These are phyloP conservation scores for Chrysopa pallens DNA, from an alignment of 1,140 invertebrate genomes.

Conservation along the genomic window DNA sequence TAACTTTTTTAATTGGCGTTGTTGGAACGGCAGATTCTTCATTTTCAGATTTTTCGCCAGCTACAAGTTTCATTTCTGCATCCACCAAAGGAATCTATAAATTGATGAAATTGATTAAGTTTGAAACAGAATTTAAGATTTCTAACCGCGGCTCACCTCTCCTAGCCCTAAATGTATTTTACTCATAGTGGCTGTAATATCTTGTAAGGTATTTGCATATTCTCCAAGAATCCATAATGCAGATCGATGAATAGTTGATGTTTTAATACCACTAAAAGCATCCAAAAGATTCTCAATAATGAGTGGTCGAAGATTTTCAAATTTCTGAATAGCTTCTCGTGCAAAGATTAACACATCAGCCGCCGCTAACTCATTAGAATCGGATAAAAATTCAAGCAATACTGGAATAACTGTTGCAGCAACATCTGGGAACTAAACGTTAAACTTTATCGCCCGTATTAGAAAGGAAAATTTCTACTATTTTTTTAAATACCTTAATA, in stretches of 20 bases:
- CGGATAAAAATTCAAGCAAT: conserved; percentile 88
- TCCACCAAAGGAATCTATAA: conserved; percentile 56
- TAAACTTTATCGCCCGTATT: conserved; percentile 5
- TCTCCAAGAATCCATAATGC: conserved; percentile 98
- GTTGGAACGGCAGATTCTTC: conserved; percentile 18
- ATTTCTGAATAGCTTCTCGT: conserved; percentile 85
- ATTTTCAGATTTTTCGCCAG: conserved; percentile 40
- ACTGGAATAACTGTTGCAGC: conserved; percentile 86
- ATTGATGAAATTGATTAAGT: too few species aligned
- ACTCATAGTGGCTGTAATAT: conserved; percentile 65
- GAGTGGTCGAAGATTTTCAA: conserved; percentile 58
- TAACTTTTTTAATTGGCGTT: conserved; percentile 50
- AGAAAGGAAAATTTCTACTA: conserved; percentile 2
- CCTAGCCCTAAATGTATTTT: conserved; percentile 61
- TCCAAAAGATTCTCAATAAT: conserved; percentile 74
- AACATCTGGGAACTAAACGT: conserved; percentile 78
- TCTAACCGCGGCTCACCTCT: conserved; percentile 36
- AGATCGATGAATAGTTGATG: conserved; percentile 74
- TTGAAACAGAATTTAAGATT: too few species aligned
- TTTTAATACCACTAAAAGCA: conserved; percentile 64
- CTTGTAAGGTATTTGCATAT: conserved; percentile 62
- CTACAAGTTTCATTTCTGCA: conserved; percentile 57
- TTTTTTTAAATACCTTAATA: conserved; percentile 45
- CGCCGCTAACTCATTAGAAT: conserved; percentile 85
- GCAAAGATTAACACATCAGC: conserved; percentile 90